Percentiles rank a stretch among this genome's conserved stretches.
Evolutionary conservation across 2,888 invertebrate species (phyloP).

Genomic region (Encarsia formosa): DNA sequence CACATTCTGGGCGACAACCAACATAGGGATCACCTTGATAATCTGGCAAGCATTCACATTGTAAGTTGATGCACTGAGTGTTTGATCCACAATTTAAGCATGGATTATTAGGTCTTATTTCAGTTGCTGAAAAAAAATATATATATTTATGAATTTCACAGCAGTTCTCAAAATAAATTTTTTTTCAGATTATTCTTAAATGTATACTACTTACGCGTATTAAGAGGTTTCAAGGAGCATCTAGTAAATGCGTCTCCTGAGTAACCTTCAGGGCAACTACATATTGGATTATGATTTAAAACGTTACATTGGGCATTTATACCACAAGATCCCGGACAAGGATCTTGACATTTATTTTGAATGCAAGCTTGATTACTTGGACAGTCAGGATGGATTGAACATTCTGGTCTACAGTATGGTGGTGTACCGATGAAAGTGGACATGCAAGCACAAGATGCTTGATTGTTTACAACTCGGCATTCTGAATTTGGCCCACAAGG

Average conservation of each 20-base stretch:
- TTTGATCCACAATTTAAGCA: constrained; percentile 69
- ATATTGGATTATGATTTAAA: constrained; percentile 59
- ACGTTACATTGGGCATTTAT: constrained; percentile 56
- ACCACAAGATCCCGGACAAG: constrained; percentile 59
- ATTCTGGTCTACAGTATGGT: constrained; percentile 59
- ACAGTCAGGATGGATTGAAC: constrained; percentile 59
- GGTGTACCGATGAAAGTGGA: constrained; percentile 57
- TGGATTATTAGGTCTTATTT: constrained; percentile 64
- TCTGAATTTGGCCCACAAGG: constrained; percentile 58
- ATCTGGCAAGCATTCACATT: constrained; percentile 48
- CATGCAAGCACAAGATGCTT: constrained; percentile 58
- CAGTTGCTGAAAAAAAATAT: constrained; percentile 7
- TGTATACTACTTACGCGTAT: constrained; percentile 7
- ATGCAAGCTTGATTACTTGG: constrained; percentile 56
- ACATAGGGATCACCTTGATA: constrained; percentile 52
- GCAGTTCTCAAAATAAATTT: no score
- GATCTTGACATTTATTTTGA: constrained; percentile 61
- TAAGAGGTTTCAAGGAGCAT: constrained; percentile 33
- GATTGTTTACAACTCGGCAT: constrained; percentile 55
- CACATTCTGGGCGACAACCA: constrained; percentile 74
- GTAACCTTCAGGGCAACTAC: constrained; percentile 54
- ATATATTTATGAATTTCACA: no score
- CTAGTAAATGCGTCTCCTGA: constrained; percentile 58
- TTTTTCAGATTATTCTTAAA: no score
- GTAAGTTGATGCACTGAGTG: constrained; percentile 57